phyloP scores from a whole-genome alignment of 2,113 vertebrate genomes.

The Chroicocephalus ridibundus region DNA sequence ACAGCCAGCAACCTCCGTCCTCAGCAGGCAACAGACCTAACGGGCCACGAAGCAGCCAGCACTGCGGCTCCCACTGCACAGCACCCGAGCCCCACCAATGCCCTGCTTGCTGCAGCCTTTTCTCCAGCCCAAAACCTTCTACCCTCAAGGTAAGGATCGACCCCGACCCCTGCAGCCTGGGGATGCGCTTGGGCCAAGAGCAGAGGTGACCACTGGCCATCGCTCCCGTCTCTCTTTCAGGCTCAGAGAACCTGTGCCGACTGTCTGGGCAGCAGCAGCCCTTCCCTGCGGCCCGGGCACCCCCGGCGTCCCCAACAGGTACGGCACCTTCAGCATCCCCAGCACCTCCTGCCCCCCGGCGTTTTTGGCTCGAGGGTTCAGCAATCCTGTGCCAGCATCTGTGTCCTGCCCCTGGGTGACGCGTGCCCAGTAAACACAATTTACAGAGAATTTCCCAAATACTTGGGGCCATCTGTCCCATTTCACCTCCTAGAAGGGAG shows the following conservation, averaged over 20 bases:
- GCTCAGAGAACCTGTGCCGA: neutral
- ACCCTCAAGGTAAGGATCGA: neutral
- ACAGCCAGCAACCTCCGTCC: too few species aligned
- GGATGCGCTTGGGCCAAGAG: neutral
- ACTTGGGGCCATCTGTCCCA: too few species aligned
- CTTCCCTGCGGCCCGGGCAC: neutral
- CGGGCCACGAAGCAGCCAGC: too few species aligned
- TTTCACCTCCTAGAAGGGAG: too few species aligned
- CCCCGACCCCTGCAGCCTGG: neutral
- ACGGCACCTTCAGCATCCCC: neutral
- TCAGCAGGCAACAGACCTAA: too few species aligned
- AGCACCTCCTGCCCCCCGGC: rapidly evolving
- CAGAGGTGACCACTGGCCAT: rapidly evolving
- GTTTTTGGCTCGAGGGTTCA: neutral
- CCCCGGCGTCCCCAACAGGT: neutral
- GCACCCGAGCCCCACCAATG: too few species aligned
- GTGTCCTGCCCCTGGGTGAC: too few species aligned
- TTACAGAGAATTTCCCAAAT: too few species aligned
- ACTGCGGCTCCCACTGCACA: too few species aligned
- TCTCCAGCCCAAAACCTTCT: neutral
- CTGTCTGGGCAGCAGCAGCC: neutral
- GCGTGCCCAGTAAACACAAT: too few species aligned
- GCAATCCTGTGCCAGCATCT: too few species aligned
- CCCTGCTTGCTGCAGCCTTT: neutral
- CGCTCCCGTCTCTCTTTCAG: neutral